Conservation (phyloP, 2,113 vertebrate genomes). For the Callopanchax toddi region DNA sequence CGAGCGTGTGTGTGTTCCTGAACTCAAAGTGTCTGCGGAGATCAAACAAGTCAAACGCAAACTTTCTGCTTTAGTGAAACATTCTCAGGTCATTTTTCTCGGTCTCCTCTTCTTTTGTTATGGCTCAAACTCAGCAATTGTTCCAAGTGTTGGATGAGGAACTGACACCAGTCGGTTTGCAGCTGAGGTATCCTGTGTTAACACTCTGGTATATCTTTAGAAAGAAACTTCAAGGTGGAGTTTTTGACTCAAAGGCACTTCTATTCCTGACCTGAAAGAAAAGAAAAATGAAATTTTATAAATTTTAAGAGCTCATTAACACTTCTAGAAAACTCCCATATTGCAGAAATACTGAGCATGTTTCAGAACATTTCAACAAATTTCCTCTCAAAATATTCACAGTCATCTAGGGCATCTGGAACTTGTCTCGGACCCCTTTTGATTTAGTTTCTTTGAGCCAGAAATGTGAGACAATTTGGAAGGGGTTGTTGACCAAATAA, state of each 20-base stretch:
- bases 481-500: too few species aligned
- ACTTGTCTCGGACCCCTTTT: too few species aligned
- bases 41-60: constrained; percentile 58
- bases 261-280: constrained; percentile 80
- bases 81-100: constrained; percentile 71
- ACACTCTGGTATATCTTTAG: constrained; percentile 62
- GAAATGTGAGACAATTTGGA: too few species aligned
- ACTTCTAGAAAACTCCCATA: too few species aligned
- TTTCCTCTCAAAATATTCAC: too few species aligned
- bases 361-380: too few species aligned
- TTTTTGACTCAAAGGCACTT: constrained; percentile 86
- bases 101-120: constrained; percentile 48
- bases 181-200: constrained; percentile 76
- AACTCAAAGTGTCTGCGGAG: constrained; percentile 68
- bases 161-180: constrained; percentile 68
- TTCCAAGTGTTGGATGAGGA: constrained; percentile 61
- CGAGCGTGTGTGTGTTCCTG: constrained; percentile 32
- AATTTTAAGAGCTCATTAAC: too few species aligned
- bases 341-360: too few species aligned
- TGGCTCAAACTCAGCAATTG: constrained; percentile 21
- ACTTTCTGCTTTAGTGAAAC: constrained; percentile 29
- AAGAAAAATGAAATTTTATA: not conserved
- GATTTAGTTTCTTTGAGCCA: too few species aligned
- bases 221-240: constrained; percentile 73
- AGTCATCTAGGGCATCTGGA: too few species aligned